Conservation (phyloP, 2,888 invertebrate species). For the Griposia aprilina region DNA sequence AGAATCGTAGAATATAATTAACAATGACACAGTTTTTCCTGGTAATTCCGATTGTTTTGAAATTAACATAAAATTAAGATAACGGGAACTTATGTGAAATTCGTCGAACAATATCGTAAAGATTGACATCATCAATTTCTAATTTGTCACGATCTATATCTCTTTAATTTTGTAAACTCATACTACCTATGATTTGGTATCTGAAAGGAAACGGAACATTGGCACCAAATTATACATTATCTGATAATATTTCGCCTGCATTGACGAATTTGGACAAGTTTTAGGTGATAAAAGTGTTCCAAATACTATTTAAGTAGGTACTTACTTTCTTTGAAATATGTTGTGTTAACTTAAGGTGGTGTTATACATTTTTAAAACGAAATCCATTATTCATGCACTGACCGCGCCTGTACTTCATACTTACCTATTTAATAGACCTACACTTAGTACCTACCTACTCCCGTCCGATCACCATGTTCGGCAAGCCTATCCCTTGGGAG, state of each 20-base stretch:
- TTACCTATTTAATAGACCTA: not conserved
- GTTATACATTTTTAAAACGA: conserved; percentile 17
- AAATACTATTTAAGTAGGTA: conserved; percentile 23
- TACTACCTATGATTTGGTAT: conserved; percentile 38
- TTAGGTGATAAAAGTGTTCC: conserved; percentile 53
- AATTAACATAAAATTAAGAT: conserved; percentile 57
- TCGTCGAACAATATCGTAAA: conserved; percentile 65
- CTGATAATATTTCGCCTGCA: conserved; percentile 59
- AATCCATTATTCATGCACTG: conserved; percentile 23
- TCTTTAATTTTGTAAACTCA: conserved; percentile 48
- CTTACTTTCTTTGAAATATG: conserved; percentile 15
- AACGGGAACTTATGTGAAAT: conserved; percentile 46
- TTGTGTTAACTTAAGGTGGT: conserved; percentile 23
- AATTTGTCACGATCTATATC: conserved; percentile 52
- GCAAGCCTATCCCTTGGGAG: too few relatives aligned
- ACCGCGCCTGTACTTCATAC: conserved; percentile 19
- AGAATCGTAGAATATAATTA: conserved; percentile 49
- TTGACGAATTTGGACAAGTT: conserved; percentile 59
- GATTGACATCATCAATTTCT: conserved; percentile 65
- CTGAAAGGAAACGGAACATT: conserved; percentile 53
- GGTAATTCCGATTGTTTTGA: conserved; percentile 38
- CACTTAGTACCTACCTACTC: not conserved
- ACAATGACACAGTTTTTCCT: conserved; percentile 50
- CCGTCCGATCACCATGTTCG: too few relatives aligned
- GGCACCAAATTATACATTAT: conserved; percentile 56